Base-by-base conservation (phyloP, 2,113 vertebrate species). In the Thalassoma bifasciatum region DNA sequence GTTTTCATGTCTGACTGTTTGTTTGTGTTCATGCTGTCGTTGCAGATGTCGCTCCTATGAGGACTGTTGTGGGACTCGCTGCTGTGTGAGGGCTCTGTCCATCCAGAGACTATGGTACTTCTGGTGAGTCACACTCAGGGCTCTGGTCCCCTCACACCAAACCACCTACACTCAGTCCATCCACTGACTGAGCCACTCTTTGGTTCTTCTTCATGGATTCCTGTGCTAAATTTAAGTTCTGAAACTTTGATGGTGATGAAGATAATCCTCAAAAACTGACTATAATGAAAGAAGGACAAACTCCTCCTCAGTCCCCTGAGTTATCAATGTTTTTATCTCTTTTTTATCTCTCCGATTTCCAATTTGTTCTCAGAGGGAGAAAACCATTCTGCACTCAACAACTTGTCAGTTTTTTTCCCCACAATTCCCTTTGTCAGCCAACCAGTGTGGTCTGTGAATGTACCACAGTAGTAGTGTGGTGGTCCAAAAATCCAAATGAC, bases 21-120 rank as follows among this genome's bases (percentile, higher is more conserved):
- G 10, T 50, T n/a, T 49, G 14, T n/a, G n/a, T n/a, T n/a, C 4
- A 61, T 1, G 0, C 10, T 40, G 50, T 61, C 72, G 60, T 77
- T 83, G 40, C 91, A 99, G 97, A 96, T 99, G 98, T 76, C 97
- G 97, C 50, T 96, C 97, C 38, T 99, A 97, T 57, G 97, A 99
- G 88, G 98, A 99, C 75, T 99, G 98, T 91, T 99, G 98, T 85
- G 97, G 98, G 24, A 97, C 96, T 23, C 93, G 97, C 86, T 99
- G 98, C 91, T 99, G 98, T 1, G 96, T 99, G 36, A 92, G 97
- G 68, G 96, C 96, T 2, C 94, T 99, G 22, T 99, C 96, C 78
- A 96, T 99, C 83, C 97, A 99, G 93, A 92, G 96, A 81, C 95
- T 99, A 24, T 99, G 98, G 98, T 99, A 99, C 86, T 98, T 99